Percentiles rank a stretch among this genome's conserved stretches.
Evolutionary conservation across 2,113 vertebrate genomes (phyloP).

Genomic region (Semnornis frantzii): DNA sequence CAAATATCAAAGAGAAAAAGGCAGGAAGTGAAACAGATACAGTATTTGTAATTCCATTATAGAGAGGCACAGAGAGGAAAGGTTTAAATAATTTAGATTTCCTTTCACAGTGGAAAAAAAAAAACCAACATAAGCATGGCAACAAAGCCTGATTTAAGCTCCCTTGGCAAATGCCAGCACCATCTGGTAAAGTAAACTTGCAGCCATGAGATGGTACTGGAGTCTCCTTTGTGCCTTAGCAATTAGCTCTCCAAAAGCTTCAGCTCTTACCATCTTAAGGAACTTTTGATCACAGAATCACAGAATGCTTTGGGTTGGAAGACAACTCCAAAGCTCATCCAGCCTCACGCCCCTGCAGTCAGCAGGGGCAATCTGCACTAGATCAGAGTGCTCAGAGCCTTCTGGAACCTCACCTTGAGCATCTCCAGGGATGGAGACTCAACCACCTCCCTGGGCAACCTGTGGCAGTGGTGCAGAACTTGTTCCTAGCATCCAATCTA

Average conservation of each 20-base stretch:
- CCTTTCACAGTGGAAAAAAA: conserved; percentile 37
- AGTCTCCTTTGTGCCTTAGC: neutral
- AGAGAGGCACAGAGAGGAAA: conserved; percentile 30
- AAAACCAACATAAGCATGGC: neutral
- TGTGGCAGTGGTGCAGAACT: too few relatives aligned
- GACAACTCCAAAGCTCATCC: too few relatives aligned
- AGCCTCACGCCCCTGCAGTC: too few relatives aligned
- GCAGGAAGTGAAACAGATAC: conserved; percentile 59
- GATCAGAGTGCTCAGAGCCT: too few relatives aligned
- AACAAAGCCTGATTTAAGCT: neutral
- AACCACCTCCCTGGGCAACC: too few relatives aligned
- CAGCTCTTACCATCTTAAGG: neutral
- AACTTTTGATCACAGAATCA: too few relatives aligned
- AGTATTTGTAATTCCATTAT: conserved; percentile 53
- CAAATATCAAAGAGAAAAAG: conserved; percentile 43
- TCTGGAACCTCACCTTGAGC: too few relatives aligned
- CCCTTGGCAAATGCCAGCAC: neutral
- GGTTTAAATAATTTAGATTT: conserved; percentile 67
- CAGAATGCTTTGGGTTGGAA: too few relatives aligned
- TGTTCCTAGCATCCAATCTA: too few relatives aligned
- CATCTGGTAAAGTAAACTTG: neutral
- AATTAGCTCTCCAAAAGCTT: conserved; percentile 24
- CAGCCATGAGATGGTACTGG: neutral
- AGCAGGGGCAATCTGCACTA: too few relatives aligned
- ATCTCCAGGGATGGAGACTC: too few relatives aligned